Evolutionary conservation across 2,888 invertebrate genomes (phyloP), one percentile per base, ranked within the genome.

Genomic region (Luffia ferchaultella): DNA sequence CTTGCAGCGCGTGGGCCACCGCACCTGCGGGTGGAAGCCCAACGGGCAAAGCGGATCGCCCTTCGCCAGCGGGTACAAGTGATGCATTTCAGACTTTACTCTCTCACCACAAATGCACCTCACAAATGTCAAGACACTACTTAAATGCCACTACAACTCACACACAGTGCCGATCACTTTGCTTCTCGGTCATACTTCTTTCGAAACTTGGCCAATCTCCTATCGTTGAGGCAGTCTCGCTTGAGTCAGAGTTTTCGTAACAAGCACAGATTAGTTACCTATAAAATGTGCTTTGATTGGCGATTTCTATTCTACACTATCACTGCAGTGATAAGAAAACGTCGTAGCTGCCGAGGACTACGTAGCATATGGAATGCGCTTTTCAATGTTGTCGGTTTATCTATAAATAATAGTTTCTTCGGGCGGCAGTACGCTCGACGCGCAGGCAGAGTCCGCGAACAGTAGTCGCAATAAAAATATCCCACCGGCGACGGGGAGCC

Each of bases 1-100:
- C 80, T 96, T 96, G 83, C 96, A 96, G 65, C 95, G 88, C 52
- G 95, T 95, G 47, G 96, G 96, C 93, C 95, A 95, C 65, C 95
- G 89, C 61, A 95, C 94, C 85, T 96, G 96, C 53, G 96, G 96
- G 84, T 96, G 95, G 77, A 96, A 96, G 45, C 96, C 96, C 70
- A 96, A 85, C 55, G 95, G 96, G 74, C 96, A 96, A 62, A 96
- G 78, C 56, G 95, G 93, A 77, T 96, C 96, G 63, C 92, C 92
- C 77, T 93, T 94, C 68, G 91, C 91, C 68, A 91, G 76, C 43
- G 91, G 90, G 72, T 90, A 91, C 69, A 90, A 73, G 73, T 91
- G 91, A 78, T 91, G 90, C 91, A 91, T 91, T 60, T 72, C 61
- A 63, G 54, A 58, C 60, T 55, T 55, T 64, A 67, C 62, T 58